A percentile compares a stretch with the other conserved stretches of the same genome.
Conservation (phyloP, 1,140 invertebrate species). For the Cotesia typhae region DNA sequence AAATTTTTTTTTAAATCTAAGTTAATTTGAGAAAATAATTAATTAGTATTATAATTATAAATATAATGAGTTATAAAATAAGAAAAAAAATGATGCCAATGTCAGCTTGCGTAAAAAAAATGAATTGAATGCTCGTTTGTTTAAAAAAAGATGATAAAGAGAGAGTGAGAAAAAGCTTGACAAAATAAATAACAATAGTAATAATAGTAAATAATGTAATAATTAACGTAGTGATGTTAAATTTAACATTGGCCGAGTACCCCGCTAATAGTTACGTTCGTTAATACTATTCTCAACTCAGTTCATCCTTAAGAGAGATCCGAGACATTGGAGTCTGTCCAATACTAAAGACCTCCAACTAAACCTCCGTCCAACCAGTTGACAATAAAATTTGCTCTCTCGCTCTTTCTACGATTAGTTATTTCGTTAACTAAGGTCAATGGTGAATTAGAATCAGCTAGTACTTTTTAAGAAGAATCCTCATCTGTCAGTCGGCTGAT, state of each 20-base stretch:
- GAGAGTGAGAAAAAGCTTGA: background rate
- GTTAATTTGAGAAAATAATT: background rate
- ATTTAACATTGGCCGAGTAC: constrained; percentile 47
- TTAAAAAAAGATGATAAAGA: constrained; percentile 10
- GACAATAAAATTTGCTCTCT: constrained; percentile 15
- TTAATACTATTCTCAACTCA: constrained; percentile 5
- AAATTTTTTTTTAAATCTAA: too few species aligned
- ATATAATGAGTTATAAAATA: constrained; percentile 5
- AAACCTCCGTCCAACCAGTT: background rate
- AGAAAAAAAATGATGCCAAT: constrained; percentile 12
- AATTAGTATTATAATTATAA: background rate
- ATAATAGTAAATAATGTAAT: constrained; percentile 40
- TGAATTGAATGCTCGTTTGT: too few species aligned
- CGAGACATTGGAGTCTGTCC: constrained; percentile 9
- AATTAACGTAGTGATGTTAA: constrained; percentile 55
- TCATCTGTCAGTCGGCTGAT: too few species aligned
- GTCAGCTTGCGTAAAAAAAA: constrained; percentile 10
- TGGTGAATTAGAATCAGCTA: too few species aligned
- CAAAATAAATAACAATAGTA: constrained; percentile 1
- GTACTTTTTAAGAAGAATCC: background rate
- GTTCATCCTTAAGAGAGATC: too few species aligned
- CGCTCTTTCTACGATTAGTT: background rate
- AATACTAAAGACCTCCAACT: too few species aligned
- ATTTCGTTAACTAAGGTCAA: too few species aligned
- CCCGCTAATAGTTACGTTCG: background rate